A percentile compares a stretch with the other conserved stretches of the same genome.
Evolutionary conservation across 2,888 invertebrate genomes (phyloP).

Genomic region (Drosophila atroscutellata): DNA sequence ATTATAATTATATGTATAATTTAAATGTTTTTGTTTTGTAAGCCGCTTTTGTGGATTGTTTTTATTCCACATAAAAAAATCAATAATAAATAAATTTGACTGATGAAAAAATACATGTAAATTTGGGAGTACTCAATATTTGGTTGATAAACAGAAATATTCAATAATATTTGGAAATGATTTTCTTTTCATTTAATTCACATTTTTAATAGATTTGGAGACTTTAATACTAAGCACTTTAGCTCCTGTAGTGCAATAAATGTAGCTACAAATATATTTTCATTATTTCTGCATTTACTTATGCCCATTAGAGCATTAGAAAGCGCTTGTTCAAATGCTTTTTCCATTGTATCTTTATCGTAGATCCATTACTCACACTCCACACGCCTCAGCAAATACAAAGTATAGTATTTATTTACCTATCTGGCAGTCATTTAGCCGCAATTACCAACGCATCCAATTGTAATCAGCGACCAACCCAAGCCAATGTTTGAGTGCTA

Average conservation of each 20-base stretch:
- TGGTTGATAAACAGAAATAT: not conserved
- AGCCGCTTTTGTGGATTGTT: not conserved
- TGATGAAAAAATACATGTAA: not conserved
- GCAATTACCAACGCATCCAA: constrained; percentile 66
- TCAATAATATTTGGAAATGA: not conserved
- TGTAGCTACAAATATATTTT: not conserved
- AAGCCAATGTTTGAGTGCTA: not conserved
- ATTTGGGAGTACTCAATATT: not conserved
- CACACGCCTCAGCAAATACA: not conserved
- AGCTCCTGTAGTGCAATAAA: not conserved
- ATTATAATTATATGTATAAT: not conserved
- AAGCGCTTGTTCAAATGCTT: constrained; percentile 9
- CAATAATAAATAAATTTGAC: not conserved
- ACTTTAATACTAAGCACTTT: not conserved
- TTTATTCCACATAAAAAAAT: not conserved
- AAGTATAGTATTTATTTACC: constrained; percentile 57
- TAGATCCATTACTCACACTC: constrained; percentile 42
- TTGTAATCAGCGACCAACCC: constrained; percentile 57
- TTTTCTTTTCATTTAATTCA: not conserved
- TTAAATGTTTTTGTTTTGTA: not conserved
- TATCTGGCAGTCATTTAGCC: constrained; percentile 60
- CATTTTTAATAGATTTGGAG: not conserved
- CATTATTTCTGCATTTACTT: not conserved
- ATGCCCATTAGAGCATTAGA: not conserved
- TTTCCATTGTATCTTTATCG: constrained; percentile 29